These are phyloP conservation scores for Mythimna albipuncta DNA, from an alignment of 2,888 invertebrate genomes.

Conservation along the genomic window DNA sequence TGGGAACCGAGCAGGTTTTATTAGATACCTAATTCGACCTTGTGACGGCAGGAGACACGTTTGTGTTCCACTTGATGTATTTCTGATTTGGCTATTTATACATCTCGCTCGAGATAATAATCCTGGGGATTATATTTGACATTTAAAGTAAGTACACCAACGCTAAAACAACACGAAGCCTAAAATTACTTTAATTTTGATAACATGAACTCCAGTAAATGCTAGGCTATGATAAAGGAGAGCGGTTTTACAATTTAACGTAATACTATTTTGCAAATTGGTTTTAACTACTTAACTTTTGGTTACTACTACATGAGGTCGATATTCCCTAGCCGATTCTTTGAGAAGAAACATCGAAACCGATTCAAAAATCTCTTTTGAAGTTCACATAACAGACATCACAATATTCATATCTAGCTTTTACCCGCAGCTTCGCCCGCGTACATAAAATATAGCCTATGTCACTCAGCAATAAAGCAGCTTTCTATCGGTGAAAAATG, in stretches of 20 bases:
- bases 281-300: too few relatives aligned
- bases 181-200: constrained; percentile 6
- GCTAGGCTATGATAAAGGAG: neutral
- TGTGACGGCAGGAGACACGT: constrained; percentile 10
- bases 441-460: too few relatives aligned
- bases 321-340: too few relatives aligned
- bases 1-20: constrained; percentile 22
- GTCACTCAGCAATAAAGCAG: too few relatives aligned
- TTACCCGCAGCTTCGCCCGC: too few relatives aligned
- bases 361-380: too few relatives aligned
- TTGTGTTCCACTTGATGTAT: constrained; percentile 22
- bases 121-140: neutral
- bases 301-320: too few relatives aligned
- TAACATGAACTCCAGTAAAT: neutral
- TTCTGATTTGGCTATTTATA: constrained; percentile 25
- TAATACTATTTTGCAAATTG: too few relatives aligned
- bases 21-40: constrained; percentile 18
- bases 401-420: too few relatives aligned
- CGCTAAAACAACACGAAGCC: constrained; percentile 6
- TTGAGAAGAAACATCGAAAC: too few relatives aligned
- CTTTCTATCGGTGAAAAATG: too few relatives aligned
- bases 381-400: too few relatives aligned
- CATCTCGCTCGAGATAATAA: constrained; percentile 13
- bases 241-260: neutral
- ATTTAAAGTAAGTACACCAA: constrained; percentile 8